Evolutionary conservation across 2,797 vertebrate species (phyloP), one percentile per base, ranked within the genome.

Genomic region (Macropodus opercularis): DNA sequence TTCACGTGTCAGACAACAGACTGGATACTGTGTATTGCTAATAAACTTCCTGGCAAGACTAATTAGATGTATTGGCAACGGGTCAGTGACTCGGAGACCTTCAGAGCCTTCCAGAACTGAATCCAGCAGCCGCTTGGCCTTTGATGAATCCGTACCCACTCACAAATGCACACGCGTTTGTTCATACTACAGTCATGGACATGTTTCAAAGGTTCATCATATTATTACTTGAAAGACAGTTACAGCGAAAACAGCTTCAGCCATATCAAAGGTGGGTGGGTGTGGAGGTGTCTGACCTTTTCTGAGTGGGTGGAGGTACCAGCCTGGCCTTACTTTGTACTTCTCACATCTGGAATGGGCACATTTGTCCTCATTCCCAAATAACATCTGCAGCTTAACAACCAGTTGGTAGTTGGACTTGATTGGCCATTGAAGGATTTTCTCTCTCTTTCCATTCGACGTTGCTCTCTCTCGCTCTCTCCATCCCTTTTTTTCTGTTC

Each of bases 361-460:
- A 83, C 72, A 73, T 74, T 77, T 58, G 47, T 17, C 12, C 75
- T 52, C 50, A 24, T 69, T 77, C 76, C 80, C 80, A 87, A 90
- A 92, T 86, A 91, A 92, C 91, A 92, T 93, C 91, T 93, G 91
- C 88, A 88, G 88, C 88, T 82, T 82, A 90, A 90, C 89, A 81
- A 65, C 89, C 90, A 92, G 91, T 91, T 93, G 92, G 92, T 93
- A 92, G 90, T 93, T 94, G 90, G 88, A 86, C 84, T 85, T 92
- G 89, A 91, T 93, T 92, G 91, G 91, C 90, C 91, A 92, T 89
- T 90, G 88, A 83, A 91, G 88, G 88, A 90, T 90, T 90, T 92
- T 88, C 80, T 87, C 70, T 75, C 69, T 80, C 66, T 59, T 70
- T 54, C 66, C 59, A 76, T 69, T 80, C 74, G 69, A 12, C 72